Conservation (phyloP, 1,140 invertebrate species). For the Nymphalis io region DNA sequence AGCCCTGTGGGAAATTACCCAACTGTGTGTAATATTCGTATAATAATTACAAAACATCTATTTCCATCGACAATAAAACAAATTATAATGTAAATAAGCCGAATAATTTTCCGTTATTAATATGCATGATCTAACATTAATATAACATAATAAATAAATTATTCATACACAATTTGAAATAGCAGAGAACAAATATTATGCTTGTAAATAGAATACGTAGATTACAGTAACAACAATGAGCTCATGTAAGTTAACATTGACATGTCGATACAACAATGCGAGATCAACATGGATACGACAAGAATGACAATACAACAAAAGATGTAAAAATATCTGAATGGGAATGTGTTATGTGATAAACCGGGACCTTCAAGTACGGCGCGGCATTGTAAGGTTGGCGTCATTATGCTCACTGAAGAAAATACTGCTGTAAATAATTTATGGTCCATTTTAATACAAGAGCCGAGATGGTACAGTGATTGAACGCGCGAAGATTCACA, state of each 20-base stretch:
- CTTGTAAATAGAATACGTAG: too few species aligned
- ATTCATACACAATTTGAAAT: slow-evolving; percentile 1
- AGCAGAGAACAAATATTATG: background rate
- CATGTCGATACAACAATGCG: background rate
- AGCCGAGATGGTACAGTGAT: too few species aligned
- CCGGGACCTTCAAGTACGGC: background rate
- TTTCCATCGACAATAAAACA: background rate
- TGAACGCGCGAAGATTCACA: too few species aligned
- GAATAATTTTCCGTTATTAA: slow-evolving; percentile 1
- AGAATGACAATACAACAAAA: slow-evolving; percentile 2
- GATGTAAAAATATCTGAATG: slow-evolving; percentile 2
- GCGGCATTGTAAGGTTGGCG: background rate
- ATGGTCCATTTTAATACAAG: background rate
- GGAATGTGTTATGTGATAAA: background rate
- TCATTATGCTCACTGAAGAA: background rate
- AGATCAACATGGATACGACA: background rate
- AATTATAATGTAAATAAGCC: background rate
- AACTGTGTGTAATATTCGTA: too few species aligned
- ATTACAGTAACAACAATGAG: background rate
- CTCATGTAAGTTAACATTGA: background rate
- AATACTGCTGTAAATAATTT: background rate
- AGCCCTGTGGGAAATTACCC: too few species aligned
- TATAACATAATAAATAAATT: slow-evolving; percentile 4
- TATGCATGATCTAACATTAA: background rate
- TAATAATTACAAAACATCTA: background rate